phyloP scores from a whole-genome alignment of 1,140 invertebrate genomes.

The Pogonomyrmex californicus region DNA sequence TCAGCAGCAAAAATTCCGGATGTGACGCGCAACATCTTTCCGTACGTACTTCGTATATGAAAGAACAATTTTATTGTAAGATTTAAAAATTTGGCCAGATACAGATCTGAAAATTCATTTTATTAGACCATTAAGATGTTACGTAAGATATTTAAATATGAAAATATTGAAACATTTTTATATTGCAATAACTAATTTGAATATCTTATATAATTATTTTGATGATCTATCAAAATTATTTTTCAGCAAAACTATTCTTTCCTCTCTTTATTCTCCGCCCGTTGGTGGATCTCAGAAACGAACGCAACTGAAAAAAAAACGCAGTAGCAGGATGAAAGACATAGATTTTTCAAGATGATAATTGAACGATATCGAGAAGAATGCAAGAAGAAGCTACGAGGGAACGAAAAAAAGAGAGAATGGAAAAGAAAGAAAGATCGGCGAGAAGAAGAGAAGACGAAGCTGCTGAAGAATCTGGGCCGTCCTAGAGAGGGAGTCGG shows the following conservation, averaged over 20 bases:
- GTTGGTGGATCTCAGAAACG: conserved; percentile 37
- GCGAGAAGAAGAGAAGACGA: conserved; percentile 54
- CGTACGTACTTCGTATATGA: conserved; percentile 16
- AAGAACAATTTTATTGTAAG: too few relatives aligned
- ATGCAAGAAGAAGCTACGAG: conserved; percentile 16
- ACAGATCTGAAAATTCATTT: too few relatives aligned
- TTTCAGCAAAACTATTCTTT: too few relatives aligned
- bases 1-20: conserved; percentile 68
- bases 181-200: too few relatives aligned
- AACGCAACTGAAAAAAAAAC: conserved; percentile 26
- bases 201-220: too few relatives aligned
- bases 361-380: conserved; percentile 66
- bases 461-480: conserved; percentile 80
- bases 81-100: too few relatives aligned
- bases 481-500: conserved; percentile 78
- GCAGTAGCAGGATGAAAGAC: conserved; percentile 71
- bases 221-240: too few relatives aligned
- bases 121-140: too few relatives aligned
- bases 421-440: conserved; percentile 20
- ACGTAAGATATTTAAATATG: too few relatives aligned
- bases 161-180: too few relatives aligned
- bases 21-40: conserved; percentile 55
- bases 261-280: conserved; percentile 27
- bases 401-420: conserved; percentile 1
- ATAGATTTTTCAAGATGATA: conserved; percentile 70